A percentile compares a stretch with the other conserved stretches of the same genome.
Conservation (phyloP, 2,797 vertebrate genomes). For the Mormyrus hasselquistii region DNA sequence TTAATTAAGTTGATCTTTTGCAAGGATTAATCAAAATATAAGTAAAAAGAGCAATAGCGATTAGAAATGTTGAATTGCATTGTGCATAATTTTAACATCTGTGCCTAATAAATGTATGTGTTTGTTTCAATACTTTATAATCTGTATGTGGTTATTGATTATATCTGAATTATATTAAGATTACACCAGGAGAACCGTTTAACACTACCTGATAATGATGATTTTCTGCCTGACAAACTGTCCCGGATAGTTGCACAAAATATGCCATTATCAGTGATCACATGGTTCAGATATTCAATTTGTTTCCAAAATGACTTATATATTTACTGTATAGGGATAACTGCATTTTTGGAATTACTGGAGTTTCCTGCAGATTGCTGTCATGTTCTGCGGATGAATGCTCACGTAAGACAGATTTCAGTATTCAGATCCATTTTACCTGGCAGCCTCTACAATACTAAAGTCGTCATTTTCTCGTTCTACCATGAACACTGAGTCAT, state of each 20-base stretch:
- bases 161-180: not conserved
- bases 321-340: not conserved
- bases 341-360: not conserved
- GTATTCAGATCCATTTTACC: not conserved
- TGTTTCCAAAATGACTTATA: not conserved
- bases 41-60: not conserved
- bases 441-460: not conserved
- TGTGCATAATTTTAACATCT: not conserved
- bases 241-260: not conserved
- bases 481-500: not conserved
- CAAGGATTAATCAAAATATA: not conserved
- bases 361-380: not conserved
- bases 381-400: not conserved
- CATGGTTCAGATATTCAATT: not conserved
- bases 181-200: not conserved
- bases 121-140: not conserved
- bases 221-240: not conserved
- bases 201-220: not conserved
- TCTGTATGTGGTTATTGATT: not conserved
- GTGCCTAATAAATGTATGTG: not conserved
- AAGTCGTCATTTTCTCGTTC: not conserved
- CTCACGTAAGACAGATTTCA: not conserved
- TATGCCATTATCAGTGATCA: not conserved
- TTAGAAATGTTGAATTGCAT: not conserved
- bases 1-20: not conserved